phyloP scores from a whole-genome alignment of 2,888 invertebrate species.

The Acanthosoma haemorrhoidale region DNA sequence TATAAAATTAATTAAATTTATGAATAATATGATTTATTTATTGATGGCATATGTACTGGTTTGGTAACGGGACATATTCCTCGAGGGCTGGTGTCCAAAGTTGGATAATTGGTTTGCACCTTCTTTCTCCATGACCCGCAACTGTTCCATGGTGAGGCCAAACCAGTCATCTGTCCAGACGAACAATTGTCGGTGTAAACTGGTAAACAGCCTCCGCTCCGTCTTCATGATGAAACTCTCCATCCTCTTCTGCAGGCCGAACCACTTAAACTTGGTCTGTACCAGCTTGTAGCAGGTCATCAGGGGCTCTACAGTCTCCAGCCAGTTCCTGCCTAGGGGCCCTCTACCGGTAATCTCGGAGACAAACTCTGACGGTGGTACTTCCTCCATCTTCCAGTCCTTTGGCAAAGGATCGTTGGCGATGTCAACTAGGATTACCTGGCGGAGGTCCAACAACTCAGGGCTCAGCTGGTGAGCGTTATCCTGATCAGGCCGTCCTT shows the following conservation, averaged over 20 bases:
- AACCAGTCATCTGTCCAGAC: conserved; percentile 98
- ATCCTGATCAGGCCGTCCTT: conserved; percentile 73
- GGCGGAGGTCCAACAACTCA: conserved; percentile 80
- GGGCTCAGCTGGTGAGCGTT: conserved; percentile 87
- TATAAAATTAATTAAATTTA: too few relatives aligned
- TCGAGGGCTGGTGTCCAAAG: conserved; percentile 39
- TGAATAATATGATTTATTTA: neutral
- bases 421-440: conserved; percentile 89
- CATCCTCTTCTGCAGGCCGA: conserved; percentile 55
- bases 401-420: conserved; percentile 79
- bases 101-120: conserved; percentile 88
- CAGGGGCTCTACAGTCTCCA: conserved; percentile 54
- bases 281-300: conserved; percentile 63
- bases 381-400: conserved; percentile 80
- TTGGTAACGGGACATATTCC: neutral
- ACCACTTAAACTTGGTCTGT: conserved; percentile 59
- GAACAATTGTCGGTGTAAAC: conserved; percentile 98
- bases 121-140: conserved; percentile 89
- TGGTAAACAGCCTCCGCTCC: conserved; percentile 65
- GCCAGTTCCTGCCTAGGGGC: conserved; percentile 79
- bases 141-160: conserved; percentile 95
- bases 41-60: neutral
- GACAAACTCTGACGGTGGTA: conserved; percentile 76
- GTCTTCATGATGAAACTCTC: conserved; percentile 53
- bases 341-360: conserved; percentile 93